A percentile compares a stretch with the other conserved stretches of the same genome.
Conservation (phyloP, 2,797 vertebrate species). For the Sebastes miniatus region DNA sequence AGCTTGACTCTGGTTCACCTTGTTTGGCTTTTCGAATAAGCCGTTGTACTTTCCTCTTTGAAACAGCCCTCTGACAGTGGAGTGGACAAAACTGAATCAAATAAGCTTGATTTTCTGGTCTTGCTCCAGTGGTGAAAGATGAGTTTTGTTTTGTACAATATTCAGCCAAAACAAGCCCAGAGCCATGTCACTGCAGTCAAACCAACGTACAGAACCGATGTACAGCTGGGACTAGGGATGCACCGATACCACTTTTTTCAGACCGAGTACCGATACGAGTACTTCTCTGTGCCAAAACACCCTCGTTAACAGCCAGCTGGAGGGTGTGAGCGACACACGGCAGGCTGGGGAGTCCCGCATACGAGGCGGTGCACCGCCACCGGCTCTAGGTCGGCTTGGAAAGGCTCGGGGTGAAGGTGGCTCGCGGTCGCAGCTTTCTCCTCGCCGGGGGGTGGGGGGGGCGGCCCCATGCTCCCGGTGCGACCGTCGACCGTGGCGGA, state of each 20-base stretch:
- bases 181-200: not conserved
- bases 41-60: not conserved
- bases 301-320: too few relatives aligned
- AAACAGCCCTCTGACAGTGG: not conserved
- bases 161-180: not conserved
- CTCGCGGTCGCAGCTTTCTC: too few relatives aligned
- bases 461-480: too few relatives aligned
- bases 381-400: too few relatives aligned
- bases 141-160: not conserved
- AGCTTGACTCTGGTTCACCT: not conserved
- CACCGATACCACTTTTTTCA: not conserved
- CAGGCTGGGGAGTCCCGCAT: too few relatives aligned
- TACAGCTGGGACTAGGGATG: not conserved
- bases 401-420: too few relatives aligned
- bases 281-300: too few relatives aligned
- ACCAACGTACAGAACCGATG: not conserved
- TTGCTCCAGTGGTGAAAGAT: not conserved
- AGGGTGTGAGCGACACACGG: too few relatives aligned
- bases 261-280: too few relatives aligned
- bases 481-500: too few relatives aligned
- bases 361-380: too few relatives aligned
- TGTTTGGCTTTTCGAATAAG: not conserved
- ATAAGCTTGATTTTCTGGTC: not conserved
- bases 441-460: too few relatives aligned
- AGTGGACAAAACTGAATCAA: not conserved